Base-by-base conservation (phyloP, 1,140 invertebrate genomes). In the Cotesia chilonis region DNA sequence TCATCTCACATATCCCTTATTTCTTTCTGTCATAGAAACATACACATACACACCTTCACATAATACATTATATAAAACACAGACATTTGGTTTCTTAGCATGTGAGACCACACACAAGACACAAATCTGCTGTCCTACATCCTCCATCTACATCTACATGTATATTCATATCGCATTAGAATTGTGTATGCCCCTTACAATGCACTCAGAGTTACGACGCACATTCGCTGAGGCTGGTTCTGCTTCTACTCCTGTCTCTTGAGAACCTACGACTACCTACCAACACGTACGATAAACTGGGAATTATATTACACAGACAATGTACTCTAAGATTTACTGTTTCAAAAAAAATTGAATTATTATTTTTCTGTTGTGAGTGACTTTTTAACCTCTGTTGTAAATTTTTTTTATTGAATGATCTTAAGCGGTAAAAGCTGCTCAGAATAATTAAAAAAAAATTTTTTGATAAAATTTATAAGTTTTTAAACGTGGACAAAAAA, bases 311-410 rank as follows among this genome's bases (percentile, higher is more conserved):
- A 38, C 66, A 47, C 59, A 71, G 60, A 75, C 69, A 78, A 77
- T 69, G 73, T 3, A 51, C 61, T 70, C 17, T 72, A 76, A 82
- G 79, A 82, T 81, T 83, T 80, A 82, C n/a, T 2, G 0, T 57
- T 3, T 5, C 12, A 57, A 4, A 28, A 28, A 28, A 28, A 28
- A 28, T 57, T 57, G n/a, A 20, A 20, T 57, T 47, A 47, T 47
- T 6, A 57, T 57, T 57, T 57, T 57, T 0, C 35, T 28, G 6
- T 9, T 52, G 3, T 67, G 28, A 28, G 28, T 28, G 28, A 3
- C 28, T 28, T 28, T 28, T 28, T 28, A 28, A 28, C 3, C 28
- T 28, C 28, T 28, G 28, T 28, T 28, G 28, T 3, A 28, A 28
- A 28, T 28, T 28, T 28, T 3, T 28, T 28, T 28, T 17, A 17